These are phyloP conservation scores for Cyprinodon variegatus DNA, from an alignment of 2,113 vertebrate species.

Conservation along the genomic window DNA sequence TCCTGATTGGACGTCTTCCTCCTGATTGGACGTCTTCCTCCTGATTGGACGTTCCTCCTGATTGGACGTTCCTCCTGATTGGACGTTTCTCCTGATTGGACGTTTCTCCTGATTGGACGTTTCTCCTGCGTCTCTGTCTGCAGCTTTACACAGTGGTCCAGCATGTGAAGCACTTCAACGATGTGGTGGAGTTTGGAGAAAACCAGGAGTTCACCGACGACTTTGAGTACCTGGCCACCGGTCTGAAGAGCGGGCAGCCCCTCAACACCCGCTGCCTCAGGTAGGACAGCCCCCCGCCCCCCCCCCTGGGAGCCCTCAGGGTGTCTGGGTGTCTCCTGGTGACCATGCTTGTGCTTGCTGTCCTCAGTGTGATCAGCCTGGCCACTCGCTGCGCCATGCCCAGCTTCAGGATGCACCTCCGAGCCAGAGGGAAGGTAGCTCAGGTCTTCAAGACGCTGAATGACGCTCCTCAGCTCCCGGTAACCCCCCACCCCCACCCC, in stretches of 20 bases:
- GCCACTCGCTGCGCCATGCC: constrained; percentile 98
- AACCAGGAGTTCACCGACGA: constrained; percentile 99
- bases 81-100: no score
- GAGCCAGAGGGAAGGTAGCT: constrained; percentile 97
- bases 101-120: no score
- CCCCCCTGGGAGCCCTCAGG: no score
- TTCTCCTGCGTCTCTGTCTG: background rate
- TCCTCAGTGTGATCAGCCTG: constrained; percentile 93
- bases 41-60: no score
- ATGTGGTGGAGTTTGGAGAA: constrained; percentile 99
- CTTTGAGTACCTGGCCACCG: constrained; percentile 97
- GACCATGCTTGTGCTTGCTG: background rate
- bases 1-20: no score
- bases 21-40: no score
- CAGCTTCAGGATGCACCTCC: constrained; percentile 97
- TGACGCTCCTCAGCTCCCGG: constrained; percentile 94
- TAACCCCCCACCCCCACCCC: constrained; percentile 56
- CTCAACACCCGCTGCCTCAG: constrained; percentile 99
- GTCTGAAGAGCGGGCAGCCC: constrained; percentile 95
- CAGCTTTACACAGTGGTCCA: constrained; percentile 94
- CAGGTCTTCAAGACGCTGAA: constrained; percentile 98
- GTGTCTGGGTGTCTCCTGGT: background rate
- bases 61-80: no score
- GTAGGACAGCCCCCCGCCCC: constrained; percentile 60
- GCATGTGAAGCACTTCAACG: constrained; percentile 99